Evolutionary conservation across 2,797 vertebrate species (phyloP).

Genomic region (Schizopygopsis malacanthus): DNA sequence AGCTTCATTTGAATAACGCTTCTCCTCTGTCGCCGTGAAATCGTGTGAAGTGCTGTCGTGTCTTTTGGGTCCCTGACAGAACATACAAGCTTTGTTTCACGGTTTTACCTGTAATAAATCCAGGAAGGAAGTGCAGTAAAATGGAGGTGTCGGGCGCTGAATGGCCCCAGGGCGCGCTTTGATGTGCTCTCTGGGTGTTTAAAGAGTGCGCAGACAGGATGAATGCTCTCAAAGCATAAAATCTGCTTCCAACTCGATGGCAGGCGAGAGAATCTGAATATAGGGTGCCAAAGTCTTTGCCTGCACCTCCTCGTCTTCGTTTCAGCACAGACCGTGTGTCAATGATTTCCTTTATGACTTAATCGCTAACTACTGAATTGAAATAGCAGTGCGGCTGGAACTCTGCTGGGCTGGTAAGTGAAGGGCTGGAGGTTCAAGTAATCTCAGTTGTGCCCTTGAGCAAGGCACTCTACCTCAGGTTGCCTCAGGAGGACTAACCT

Average conservation of each 20-base stretch:
- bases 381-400: background rate
- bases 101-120: conserved; percentile 69
- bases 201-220: conserved; percentile 66
- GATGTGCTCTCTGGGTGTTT: conserved; percentile 75
- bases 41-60: background rate
- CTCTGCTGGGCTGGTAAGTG: background rate
- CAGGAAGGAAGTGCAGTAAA: conserved; percentile 76
- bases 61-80: conserved; percentile 22
- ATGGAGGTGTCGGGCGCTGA: conserved; percentile 72
- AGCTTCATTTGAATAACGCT: conserved; percentile 30
- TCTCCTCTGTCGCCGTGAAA: conserved; percentile 5
- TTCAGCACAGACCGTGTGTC: conserved; percentile 12
- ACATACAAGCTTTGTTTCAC: conserved; percentile 70
- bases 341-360: conserved; percentile 29
- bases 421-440: conserved; percentile 20
- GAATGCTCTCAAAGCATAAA: conserved; percentile 50
- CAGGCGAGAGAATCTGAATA: conserved; percentile 67
- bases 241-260: conserved; percentile 45
- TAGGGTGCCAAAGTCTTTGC: conserved; percentile 72
- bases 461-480: conserved; percentile 29
- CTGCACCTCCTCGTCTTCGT: background rate
- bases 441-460: conserved; percentile 4
- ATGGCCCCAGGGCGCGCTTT: conserved; percentile 74
- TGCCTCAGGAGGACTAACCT: background rate
- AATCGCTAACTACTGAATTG: conserved; percentile 15